Evolutionary conservation across 2,797 vertebrate genomes (phyloP).

Genomic region (Oryzias dopingdopingensis): DNA sequence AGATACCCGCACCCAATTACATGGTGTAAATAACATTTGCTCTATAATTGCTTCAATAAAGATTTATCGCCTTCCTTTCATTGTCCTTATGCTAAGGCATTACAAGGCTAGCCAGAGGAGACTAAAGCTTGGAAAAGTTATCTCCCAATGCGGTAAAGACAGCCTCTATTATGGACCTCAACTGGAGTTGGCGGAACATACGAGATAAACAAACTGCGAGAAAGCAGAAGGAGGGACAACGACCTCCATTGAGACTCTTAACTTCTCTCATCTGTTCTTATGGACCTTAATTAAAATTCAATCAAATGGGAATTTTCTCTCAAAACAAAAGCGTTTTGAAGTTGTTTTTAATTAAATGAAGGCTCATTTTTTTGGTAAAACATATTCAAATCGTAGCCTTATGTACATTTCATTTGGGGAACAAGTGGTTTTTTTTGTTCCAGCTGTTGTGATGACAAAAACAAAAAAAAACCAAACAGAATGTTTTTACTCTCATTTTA

Average conservation of each 20-base stretch:
- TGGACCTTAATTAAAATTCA: slow-evolving; percentile 4
- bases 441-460: too few species aligned
- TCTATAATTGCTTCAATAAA: slow-evolving; percentile 79
- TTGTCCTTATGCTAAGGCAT: slow-evolving; percentile 70
- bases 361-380: too few species aligned
- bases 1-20: slow-evolving; percentile 70
- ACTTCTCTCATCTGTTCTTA: slow-evolving; percentile 7
- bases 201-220: neutral
- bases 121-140: slow-evolving; percentile 43
- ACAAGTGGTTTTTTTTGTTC: too few species aligned
- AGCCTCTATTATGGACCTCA: neutral
- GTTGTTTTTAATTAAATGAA: too few species aligned
- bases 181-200: slow-evolving; percentile 3
- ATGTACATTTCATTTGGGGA: too few species aligned
- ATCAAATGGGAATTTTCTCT: slow-evolving; percentile 3
- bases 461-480: too few species aligned
- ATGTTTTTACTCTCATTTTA: too few species aligned
- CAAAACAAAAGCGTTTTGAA: neutral
- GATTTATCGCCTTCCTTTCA: slow-evolving; percentile 68
- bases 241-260: slow-evolving; percentile 7
- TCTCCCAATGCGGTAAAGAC: slow-evolving; percentile 18
- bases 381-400: too few species aligned
- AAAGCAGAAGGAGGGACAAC: slow-evolving; percentile 15
- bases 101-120: slow-evolving; percentile 47
- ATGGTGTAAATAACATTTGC: slow-evolving; percentile 77